These are phyloP conservation scores for Eriosoma lanigerum DNA, from an alignment of 1,140 invertebrate species.

Conservation along the genomic window DNA sequence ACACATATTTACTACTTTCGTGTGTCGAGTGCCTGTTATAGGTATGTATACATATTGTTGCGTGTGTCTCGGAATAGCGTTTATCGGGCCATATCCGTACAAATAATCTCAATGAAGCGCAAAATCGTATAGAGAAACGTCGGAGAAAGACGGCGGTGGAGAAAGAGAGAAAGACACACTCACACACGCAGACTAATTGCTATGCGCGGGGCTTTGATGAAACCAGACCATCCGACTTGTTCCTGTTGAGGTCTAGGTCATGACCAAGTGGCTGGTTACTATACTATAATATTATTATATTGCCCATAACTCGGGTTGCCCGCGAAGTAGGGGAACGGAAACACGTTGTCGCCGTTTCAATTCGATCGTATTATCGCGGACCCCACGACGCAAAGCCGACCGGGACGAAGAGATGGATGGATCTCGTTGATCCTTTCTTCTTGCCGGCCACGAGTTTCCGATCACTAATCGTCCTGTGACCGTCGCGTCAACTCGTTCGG, in stretches of 20 bases:
- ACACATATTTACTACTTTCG: constrained; percentile 22
- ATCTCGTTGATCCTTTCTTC: constrained; percentile 50
- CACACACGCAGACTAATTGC: constrained; percentile 33
- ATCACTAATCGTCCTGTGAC: constrained; percentile 49
- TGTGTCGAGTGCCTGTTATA: background rate
- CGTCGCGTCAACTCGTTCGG: constrained; percentile 50
- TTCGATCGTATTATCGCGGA: background rate
- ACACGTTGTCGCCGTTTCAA: constrained; percentile 50
- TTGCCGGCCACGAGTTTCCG: constrained; percentile 35
- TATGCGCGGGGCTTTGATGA: constrained; percentile 48
- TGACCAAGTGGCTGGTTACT: constrained; percentile 43
- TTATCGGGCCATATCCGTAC: constrained; percentile 41
- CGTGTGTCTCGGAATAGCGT: background rate
- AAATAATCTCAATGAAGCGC: constrained; percentile 26
- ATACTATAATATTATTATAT: background rate
- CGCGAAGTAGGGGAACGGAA: constrained; percentile 31
- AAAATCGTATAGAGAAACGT: constrained; percentile 11
- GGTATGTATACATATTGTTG: background rate
- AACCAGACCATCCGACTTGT: constrained; percentile 51
- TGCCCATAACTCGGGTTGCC: background rate
- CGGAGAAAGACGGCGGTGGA: background rate
- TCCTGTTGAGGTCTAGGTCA: constrained; percentile 52
- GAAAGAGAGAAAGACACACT: background rate
- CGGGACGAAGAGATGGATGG: constrained; percentile 33
- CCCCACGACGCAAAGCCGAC: constrained; percentile 32